These are phyloP conservation scores for Ptilorrhoa leucosticta DNA, from an alignment of 2,113 vertebrate species.

Conservation along the genomic window DNA sequence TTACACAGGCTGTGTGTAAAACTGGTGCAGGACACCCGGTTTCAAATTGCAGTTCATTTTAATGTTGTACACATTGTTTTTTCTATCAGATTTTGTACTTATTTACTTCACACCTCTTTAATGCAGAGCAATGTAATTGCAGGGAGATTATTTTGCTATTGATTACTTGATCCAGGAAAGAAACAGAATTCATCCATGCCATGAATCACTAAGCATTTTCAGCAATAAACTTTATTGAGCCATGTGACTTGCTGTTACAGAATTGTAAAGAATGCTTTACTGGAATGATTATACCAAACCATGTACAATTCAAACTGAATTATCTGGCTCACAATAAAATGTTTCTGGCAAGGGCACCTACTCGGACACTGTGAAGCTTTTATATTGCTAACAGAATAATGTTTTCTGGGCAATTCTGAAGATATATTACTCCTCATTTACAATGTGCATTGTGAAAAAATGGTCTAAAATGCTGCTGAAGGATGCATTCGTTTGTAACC, in stretches of 20 bases:
- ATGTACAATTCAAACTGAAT: conserved; percentile 36
- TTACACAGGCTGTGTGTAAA: not conserved
- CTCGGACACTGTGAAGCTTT: conserved; percentile 37
- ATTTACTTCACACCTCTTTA: conserved; percentile 39
- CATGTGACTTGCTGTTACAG: conserved; percentile 53
- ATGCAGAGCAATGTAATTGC: conserved; percentile 38
- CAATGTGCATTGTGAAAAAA: conserved; percentile 27
- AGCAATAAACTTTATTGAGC: conserved; percentile 48
- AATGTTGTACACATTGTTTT: not conserved
- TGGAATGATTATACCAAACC: conserved; percentile 46
- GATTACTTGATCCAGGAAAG: conserved; percentile 51
- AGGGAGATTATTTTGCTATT: conserved; percentile 57
- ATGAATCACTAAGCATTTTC: conserved; percentile 54
- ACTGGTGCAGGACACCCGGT: not conserved
- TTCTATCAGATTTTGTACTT: conserved; percentile 30
- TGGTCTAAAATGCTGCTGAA: conserved; percentile 30
- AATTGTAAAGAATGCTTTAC: conserved; percentile 59
- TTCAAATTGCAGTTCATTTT: not conserved
- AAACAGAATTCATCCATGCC: conserved; percentile 38
- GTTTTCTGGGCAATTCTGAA: conserved; percentile 49
- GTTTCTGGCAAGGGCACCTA: conserved; percentile 44
- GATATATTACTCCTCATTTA: conserved; percentile 39
- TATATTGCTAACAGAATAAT: conserved; percentile 33
- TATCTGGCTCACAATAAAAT: conserved; percentile 53
- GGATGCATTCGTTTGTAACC: conserved; percentile 29